These are phyloP conservation scores for Microtus richardsoni DNA, from an alignment of 2,113 vertebrate genomes.

Conservation along the genomic window DNA sequence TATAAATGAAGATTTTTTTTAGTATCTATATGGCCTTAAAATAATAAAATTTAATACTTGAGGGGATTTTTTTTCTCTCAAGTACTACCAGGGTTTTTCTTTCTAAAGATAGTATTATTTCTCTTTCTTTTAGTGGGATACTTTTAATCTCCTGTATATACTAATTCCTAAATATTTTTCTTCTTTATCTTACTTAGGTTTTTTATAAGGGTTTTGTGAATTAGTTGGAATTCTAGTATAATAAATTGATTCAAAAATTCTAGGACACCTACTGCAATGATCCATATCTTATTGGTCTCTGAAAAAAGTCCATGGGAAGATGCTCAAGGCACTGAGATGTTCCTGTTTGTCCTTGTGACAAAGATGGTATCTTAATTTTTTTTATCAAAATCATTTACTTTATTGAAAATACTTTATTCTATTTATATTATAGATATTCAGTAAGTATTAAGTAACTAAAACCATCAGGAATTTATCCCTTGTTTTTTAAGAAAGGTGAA, in stretches of 20 bases:
- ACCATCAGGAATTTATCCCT: not conserved
- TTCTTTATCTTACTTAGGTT: not conserved
- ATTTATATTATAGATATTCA: not conserved
- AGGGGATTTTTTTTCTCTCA: not conserved
- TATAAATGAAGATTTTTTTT: not conserved
- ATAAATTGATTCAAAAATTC: not conserved
- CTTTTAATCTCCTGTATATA: not conserved
- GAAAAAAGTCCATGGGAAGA: not conserved
- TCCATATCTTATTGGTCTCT: not conserved
- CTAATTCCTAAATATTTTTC: not conserved
- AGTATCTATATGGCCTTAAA: conserved; percentile 8
- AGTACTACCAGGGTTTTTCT: conserved; percentile 10
- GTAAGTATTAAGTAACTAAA: not conserved
- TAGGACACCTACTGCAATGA: not conserved
- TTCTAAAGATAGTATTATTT: not conserved
- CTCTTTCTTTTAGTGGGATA: not conserved
- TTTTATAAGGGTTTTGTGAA: not conserved
- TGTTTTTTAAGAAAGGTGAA: conserved; percentile 43
- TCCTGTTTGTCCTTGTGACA: not conserved
- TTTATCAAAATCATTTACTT: conserved; percentile 35
- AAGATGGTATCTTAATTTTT: not conserved
- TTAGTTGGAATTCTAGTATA: not conserved
- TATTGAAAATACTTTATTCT: conserved; percentile 31
- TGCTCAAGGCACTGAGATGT: not conserved
- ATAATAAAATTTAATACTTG: not conserved